These are phyloP conservation scores for Mormyrops attenuatus DNA, from an alignment of 2,797 vertebrate genomes.

Conservation along the genomic window DNA sequence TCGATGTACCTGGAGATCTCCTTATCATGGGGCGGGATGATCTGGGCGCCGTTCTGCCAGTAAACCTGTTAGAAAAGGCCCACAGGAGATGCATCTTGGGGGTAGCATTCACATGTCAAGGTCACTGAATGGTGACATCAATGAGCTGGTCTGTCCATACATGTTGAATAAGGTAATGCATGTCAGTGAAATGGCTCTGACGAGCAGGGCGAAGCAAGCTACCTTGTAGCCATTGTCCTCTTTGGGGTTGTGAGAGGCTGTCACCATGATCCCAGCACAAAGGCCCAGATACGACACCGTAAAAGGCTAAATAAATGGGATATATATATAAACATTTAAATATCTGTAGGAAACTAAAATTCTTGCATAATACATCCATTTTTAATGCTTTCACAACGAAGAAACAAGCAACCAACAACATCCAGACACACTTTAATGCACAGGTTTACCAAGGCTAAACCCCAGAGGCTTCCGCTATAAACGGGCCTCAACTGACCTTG, in stretches of 20 bases:
- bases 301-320: slow-evolving; percentile 71
- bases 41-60: slow-evolving; percentile 95
- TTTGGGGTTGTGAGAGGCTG: slow-evolving; percentile 96
- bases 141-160: neutral
- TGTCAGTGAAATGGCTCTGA: neutral
- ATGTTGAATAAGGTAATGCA: neutral
- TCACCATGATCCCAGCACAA: slow-evolving; percentile 93
- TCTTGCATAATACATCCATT: neutral
- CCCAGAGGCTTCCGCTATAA: neutral
- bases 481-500: neutral
- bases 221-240: slow-evolving; percentile 98
- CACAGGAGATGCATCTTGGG: neutral
- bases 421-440: neutral
- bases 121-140: neutral
- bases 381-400: neutral
- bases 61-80: slow-evolving; percentile 71
- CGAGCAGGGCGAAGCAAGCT: slow-evolving; percentile 21
- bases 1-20: slow-evolving; percentile 81
- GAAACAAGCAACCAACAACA: neutral
- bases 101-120: neutral
- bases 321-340: neutral
- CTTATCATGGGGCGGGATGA: slow-evolving; percentile 84
- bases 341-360: neutral
- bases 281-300: slow-evolving; percentile 78
- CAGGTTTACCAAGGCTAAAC: neutral